Percentiles rank a stretch among this genome's conserved stretches.
Evolutionary conservation across 2,797 vertebrate genomes (phyloP).

Genomic region (Acanthiza pusilla): DNA sequence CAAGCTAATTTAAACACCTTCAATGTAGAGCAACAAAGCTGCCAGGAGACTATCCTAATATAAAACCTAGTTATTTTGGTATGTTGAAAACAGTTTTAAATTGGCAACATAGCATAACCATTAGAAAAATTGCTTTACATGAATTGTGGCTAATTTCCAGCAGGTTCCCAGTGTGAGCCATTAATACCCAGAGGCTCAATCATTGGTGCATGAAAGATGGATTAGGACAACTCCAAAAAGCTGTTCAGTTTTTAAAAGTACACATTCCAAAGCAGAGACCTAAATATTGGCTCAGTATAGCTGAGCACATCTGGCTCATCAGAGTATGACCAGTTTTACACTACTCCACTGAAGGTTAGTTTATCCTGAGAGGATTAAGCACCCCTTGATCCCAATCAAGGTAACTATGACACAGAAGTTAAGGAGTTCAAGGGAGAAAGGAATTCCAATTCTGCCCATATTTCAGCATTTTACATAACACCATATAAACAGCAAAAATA

Average conservation of each 20-base stretch:
- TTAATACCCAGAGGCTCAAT: conserved; percentile 40
- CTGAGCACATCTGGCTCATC: neutral
- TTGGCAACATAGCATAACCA: neutral
- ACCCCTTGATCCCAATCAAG: neutral
- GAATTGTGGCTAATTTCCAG: conserved; percentile 49
- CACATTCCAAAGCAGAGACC: neutral
- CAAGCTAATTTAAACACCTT: conserved; percentile 13
- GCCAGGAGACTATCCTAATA: neutral
- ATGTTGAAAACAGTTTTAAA: conserved; percentile 26
- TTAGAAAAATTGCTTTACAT: conserved; percentile 46
- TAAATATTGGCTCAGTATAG: neutral
- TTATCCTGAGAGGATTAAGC: neutral
- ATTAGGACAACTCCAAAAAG: conserved; percentile 39
- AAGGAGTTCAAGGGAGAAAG: neutral
- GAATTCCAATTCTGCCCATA: neutral
- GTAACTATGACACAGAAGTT: neutral
- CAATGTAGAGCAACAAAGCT: neutral
- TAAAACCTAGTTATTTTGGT: conserved; percentile 26
- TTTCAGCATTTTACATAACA: neutral
- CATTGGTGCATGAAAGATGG: neutral
- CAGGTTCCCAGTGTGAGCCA: conserved; percentile 32
- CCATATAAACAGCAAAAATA: neutral
- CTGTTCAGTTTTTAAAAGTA: conserved; percentile 16
- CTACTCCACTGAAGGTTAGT: neutral
- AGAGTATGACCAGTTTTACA: neutral